Evolutionary conservation across 2,888 invertebrate genomes (phyloP).

Genomic region (Rhogogaster chlorosoma): DNA sequence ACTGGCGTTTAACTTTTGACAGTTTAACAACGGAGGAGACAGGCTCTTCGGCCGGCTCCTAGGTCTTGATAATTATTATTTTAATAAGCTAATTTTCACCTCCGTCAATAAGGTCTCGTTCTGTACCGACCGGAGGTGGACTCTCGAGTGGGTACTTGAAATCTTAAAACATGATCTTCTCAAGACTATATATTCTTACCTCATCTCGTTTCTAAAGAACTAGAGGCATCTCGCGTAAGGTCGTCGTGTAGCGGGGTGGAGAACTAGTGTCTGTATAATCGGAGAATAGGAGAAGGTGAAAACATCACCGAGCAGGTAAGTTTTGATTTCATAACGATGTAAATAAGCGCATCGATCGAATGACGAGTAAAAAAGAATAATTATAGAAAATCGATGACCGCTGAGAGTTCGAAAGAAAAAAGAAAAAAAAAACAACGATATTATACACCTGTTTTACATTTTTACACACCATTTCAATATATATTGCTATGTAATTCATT

Average conservation of each 20-base stretch:
- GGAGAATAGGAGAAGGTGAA: too few relatives aligned
- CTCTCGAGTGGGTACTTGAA: conserved; percentile 1
- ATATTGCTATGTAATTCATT: conserved; percentile 26
- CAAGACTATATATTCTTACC: not conserved
- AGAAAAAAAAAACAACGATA: not conserved
- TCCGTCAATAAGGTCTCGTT: conserved; percentile 54
- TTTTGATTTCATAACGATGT: too few relatives aligned
- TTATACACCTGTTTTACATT: conserved; percentile 26
- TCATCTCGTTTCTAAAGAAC: not conserved
- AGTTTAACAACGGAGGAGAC: conserved; percentile 68
- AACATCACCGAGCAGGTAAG: too few relatives aligned
- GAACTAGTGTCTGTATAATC: too few relatives aligned
- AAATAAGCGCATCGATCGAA: too few relatives aligned
- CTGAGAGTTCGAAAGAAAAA: not conserved
- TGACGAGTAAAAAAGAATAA: too few relatives aligned
- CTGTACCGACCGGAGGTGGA: not conserved
- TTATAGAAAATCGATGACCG: not conserved
- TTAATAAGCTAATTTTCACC: conserved; percentile 74
- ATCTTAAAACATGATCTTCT: not conserved
- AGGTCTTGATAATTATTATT: conserved; percentile 70
- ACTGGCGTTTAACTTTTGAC: conserved; percentile 71
- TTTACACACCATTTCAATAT: conserved; percentile 6
- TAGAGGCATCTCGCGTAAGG: not conserved
- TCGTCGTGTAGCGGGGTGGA: not conserved
- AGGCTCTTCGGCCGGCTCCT: conserved; percentile 57